These are phyloP conservation scores for Amphipyra tragopoginis DNA, from an alignment of 2,888 invertebrate genomes.

Conservation along the genomic window DNA sequence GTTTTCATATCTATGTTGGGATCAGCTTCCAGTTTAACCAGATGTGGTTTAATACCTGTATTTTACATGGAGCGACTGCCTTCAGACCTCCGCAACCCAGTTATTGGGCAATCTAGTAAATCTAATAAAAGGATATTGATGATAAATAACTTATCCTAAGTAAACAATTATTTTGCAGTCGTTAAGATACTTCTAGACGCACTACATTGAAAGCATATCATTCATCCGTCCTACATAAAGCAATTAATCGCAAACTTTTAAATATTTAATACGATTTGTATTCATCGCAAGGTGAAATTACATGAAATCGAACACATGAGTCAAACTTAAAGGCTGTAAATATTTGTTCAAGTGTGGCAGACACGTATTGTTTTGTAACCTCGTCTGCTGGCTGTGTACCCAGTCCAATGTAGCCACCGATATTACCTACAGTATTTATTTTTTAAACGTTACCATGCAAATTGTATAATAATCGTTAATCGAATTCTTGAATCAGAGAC, in stretches of 20 bases:
- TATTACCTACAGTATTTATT: slow-evolving; percentile 15
- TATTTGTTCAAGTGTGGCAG: slow-evolving; percentile 64
- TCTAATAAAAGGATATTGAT: too few relatives aligned
- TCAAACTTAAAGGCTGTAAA: slow-evolving; percentile 28
- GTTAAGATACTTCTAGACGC: too few relatives aligned
- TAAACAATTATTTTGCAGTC: too few relatives aligned
- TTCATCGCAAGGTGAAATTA: slow-evolving; percentile 14
- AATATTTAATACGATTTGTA: not conserved
- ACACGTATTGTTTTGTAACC: slow-evolving; percentile 53
- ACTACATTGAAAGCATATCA: too few relatives aligned
- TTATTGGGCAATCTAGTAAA: too few relatives aligned
- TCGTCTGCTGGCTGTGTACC: slow-evolving; percentile 57
- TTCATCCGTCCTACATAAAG: not conserved
- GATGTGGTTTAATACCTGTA: too few relatives aligned
- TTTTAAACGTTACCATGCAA: slow-evolving; percentile 12
- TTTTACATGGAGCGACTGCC: too few relatives aligned
- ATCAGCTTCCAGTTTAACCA: too few relatives aligned
- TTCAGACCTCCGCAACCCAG: too few relatives aligned
- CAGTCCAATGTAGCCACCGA: slow-evolving; percentile 16
- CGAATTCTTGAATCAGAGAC: not conserved
- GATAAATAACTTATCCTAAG: too few relatives aligned
- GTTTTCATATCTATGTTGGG: too few relatives aligned
- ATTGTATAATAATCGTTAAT: slow-evolving; percentile 8
- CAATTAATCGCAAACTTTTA: not conserved
- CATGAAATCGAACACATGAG: slow-evolving; percentile 37